phyloP scores from a whole-genome alignment of 2,797 vertebrate genomes.

The Pygocentrus nattereri region DNA sequence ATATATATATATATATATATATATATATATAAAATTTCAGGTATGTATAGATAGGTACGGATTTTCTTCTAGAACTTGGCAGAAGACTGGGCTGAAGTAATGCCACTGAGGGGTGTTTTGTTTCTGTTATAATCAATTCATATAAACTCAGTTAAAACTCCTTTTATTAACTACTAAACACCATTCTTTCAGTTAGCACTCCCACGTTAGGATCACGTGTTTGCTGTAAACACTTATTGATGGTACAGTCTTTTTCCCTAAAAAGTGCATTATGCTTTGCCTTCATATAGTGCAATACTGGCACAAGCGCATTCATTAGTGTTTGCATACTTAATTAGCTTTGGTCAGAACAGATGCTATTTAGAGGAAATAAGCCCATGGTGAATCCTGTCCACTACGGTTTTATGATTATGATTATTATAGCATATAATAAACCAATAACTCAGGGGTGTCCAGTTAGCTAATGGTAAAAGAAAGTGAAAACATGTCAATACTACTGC shows the following conservation, averaged over 20 bases:
- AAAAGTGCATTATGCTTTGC: neutral
- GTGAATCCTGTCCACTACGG: neutral
- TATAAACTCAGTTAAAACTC: neutral
- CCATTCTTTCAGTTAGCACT: neutral
- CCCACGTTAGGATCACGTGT: neutral
- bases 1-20: no score
- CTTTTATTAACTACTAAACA: neutral
- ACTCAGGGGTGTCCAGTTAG: neutral
- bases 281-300: no score
- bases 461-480: neutral
- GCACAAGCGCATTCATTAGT: slow-evolving; percentile 7
- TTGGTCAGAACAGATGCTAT: neutral
- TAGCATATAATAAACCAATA: neutral
- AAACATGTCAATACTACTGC: neutral
- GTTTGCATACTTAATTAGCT: neutral
- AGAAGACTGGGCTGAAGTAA: neutral
- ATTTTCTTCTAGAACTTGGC: no score
- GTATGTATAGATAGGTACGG: no score
- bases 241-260: no score
- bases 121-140: neutral
- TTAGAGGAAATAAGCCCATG: neutral
- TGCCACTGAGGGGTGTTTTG: neutral
- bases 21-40: no score
- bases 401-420: neutral
- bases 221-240: neutral